These are phyloP conservation scores for Callinectes sapidus DNA, from an alignment of 2,888 invertebrate species.

Conservation along the genomic window DNA sequence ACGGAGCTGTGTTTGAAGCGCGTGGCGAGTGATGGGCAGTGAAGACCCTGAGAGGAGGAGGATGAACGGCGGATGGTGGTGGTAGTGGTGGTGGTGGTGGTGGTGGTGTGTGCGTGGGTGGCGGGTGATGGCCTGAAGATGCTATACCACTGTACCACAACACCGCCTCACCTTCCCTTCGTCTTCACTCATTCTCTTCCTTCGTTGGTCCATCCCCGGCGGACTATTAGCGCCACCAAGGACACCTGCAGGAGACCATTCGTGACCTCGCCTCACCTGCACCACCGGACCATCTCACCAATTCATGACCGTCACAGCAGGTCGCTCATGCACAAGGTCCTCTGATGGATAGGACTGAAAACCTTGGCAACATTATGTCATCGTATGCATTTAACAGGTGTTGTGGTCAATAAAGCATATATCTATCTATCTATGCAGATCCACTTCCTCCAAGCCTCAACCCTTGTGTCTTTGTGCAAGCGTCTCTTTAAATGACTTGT, in stretches of 20 bases:
- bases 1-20: not conserved
- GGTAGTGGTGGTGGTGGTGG: not conserved
- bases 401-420: too few species aligned
- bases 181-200: not conserved
- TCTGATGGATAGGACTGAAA: not conserved
- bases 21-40: not conserved
- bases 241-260: not conserved
- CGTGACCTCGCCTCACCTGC: not conserved
- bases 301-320: not conserved
- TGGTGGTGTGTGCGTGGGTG: conserved; percentile 10
- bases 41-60: not conserved
- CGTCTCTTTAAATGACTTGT: not conserved
- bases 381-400: too few species aligned
- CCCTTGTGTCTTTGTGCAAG: not conserved
- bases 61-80: not conserved
- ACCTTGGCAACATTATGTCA: not conserved
- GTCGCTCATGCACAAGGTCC: not conserved
- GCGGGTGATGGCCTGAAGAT: not conserved
- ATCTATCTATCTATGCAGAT: not conserved
- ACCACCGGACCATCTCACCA: not conserved
- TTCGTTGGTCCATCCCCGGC: not conserved
- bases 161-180: not conserved
- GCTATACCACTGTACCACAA: too few species aligned
- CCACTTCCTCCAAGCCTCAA: not conserved
- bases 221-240: not conserved